Evolutionary conservation across 2,888 invertebrate genomes (phyloP).

Genomic region (Epirrita christyi): DNA sequence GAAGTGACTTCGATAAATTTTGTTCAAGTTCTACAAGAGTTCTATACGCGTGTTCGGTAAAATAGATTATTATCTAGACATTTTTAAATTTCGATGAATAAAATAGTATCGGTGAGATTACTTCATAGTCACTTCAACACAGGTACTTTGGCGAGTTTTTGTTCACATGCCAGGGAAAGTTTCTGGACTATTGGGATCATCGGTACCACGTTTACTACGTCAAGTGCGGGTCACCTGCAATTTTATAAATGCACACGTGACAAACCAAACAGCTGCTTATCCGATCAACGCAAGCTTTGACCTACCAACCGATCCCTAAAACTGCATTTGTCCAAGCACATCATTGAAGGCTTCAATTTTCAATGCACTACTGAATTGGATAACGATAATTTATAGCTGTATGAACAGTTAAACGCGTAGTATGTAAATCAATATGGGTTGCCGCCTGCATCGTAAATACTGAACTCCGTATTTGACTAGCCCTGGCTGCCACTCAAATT

Average conservation of each 20-base stretch:
- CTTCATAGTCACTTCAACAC: no score
- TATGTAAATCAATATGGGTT: constrained; percentile 14
- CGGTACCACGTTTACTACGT: no score
- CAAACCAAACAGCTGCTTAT: not conserved
- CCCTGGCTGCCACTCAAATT: not conserved
- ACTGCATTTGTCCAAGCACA: not conserved
- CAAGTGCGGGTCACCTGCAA: no score
- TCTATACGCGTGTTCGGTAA: not conserved
- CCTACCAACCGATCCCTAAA: not conserved
- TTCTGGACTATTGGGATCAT: no score
- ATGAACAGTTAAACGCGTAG: not conserved
- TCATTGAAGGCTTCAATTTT: not conserved
- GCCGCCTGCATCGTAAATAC: not conserved
- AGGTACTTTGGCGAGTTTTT: no score
- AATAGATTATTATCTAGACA: not conserved
- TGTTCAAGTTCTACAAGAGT: not conserved
- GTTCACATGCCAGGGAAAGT: no score
- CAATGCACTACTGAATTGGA: constrained; percentile 3
- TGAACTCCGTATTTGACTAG: not conserved
- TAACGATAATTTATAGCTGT: not conserved
- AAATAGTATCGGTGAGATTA: no score
- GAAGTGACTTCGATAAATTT: constrained; percentile 14
- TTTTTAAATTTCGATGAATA: no score
- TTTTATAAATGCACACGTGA: no score
- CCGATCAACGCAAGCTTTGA: not conserved